phyloP scores from a whole-genome alignment of 1,140 invertebrate species.

The Drosophila novamexicana region DNA sequence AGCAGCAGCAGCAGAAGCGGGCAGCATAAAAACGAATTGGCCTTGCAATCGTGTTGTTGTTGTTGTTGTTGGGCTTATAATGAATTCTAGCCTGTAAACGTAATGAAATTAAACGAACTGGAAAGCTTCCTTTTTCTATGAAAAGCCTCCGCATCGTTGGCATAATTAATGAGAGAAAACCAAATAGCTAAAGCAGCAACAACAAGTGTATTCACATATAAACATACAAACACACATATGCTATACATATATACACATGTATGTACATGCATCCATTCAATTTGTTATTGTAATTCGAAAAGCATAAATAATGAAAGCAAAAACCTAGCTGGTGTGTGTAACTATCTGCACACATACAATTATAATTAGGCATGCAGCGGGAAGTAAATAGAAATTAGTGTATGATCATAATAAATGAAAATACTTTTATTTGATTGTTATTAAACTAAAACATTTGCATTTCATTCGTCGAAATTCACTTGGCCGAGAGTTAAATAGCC shows the following conservation, averaged over 20 bases:
- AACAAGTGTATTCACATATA: constrained; percentile 22
- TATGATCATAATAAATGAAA: constrained; percentile 6
- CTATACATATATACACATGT: not conserved
- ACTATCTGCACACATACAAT: not conserved
- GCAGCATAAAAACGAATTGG: constrained; percentile 32
- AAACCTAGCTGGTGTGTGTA: not conserved
- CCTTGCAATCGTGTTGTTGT: constrained; percentile 24
- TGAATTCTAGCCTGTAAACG: constrained; percentile 64
- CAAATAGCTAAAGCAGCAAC: constrained; percentile 29
- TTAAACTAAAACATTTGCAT: no score
- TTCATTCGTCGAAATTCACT: not conserved
- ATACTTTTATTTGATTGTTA: no score
- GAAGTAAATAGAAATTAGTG: constrained; percentile 22
- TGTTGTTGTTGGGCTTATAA: constrained; percentile 24
- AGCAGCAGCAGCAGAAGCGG: not conserved
- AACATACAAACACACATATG: not conserved
- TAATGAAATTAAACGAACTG: constrained; percentile 73
- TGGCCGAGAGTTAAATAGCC: not conserved
- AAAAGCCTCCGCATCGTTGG: constrained; percentile 59
- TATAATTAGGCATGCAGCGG: constrained; percentile 24
- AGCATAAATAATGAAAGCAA: constrained; percentile 19
- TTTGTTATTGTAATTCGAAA: constrained; percentile 37
- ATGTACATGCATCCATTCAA: constrained; percentile 21
- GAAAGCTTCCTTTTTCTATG: constrained; percentile 76
- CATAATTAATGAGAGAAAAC: constrained; percentile 76